Percentiles rank a stretch among this genome's conserved stretches.
Conservation (phyloP, 1,140 invertebrate species). For the Pseudomyrmex flavicornis region DNA sequence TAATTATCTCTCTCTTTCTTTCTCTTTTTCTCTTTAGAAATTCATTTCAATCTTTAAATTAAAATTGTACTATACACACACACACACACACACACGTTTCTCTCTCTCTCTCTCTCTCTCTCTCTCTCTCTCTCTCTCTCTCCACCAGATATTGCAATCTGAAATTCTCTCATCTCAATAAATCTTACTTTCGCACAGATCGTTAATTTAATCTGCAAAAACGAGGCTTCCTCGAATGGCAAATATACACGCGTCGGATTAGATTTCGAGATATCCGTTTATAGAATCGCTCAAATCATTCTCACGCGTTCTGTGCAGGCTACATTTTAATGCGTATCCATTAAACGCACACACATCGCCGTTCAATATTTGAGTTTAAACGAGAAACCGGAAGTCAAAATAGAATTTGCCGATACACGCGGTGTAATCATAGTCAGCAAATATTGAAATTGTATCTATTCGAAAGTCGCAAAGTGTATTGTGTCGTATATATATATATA, state of each 20-base stretch:
- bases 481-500: background rate
- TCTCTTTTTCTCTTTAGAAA: too few species aligned
- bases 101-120: too few species aligned
- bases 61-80: background rate
- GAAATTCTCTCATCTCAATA: background rate
- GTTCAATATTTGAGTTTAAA: conserved; percentile 69
- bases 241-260: conserved; percentile 44
- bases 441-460: conserved; percentile 36
- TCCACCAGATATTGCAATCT: background rate
- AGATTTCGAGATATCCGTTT: conserved; percentile 60
- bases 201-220: conserved; percentile 45
- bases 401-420: conserved; percentile 33
- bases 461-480: conserved; percentile 43
- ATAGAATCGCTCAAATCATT: conserved; percentile 50
- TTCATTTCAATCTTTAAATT: background rate
- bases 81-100: background rate
- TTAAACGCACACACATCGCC: conserved; percentile 58
- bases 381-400: conserved; percentile 53
- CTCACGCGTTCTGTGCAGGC: conserved; percentile 42
- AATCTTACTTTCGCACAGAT: conserved; percentile 12
- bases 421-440: conserved; percentile 41
- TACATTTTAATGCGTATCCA: conserved; percentile 70
- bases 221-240: conserved; percentile 27
- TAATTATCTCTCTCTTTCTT: conserved; percentile 4
- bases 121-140: too few species aligned